These are phyloP conservation scores for Siphonodentalium dalli DNA, from an alignment of 2,888 invertebrate species.

Conservation along the genomic window DNA sequence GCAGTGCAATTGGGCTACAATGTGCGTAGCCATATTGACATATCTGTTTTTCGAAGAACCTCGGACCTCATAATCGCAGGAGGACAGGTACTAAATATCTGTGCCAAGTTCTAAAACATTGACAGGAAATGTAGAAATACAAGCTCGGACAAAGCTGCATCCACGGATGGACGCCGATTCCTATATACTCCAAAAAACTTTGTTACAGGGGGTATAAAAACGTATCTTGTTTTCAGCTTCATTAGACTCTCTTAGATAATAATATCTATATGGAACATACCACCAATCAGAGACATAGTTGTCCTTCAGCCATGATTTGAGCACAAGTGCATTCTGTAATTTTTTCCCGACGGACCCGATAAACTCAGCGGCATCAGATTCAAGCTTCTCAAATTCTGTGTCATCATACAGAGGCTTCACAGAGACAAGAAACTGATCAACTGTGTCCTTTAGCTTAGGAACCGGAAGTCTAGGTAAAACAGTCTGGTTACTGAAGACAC, in stretches of 20 bases:
- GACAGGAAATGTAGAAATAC: too few relatives aligned
- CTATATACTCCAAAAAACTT: too few relatives aligned
- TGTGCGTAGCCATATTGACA: too few relatives aligned
- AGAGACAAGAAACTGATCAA: conserved; percentile 62
- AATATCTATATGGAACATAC: conserved; percentile 46
- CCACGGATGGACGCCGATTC: too few relatives aligned
- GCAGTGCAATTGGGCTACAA: too few relatives aligned
- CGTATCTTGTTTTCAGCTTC: too few relatives aligned
- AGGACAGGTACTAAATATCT: too few relatives aligned
- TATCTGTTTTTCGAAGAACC: too few relatives aligned
- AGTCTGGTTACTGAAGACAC: conserved; percentile 56
- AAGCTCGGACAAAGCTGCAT: too few relatives aligned
- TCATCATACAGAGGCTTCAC: conserved; percentile 64
- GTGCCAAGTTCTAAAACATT: too few relatives aligned
- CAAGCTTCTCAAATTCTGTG: conserved; percentile 57
- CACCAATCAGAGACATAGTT: conserved; percentile 69
- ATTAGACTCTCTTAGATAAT: background rate
- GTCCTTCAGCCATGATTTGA: conserved; percentile 67
- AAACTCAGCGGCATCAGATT: conserved; percentile 62
- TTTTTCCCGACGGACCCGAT: conserved; percentile 63
- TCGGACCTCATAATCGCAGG: too few relatives aligned
- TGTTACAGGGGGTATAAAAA: too few relatives aligned
- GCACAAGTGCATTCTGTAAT: conserved; percentile 64
- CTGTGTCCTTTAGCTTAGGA: conserved; percentile 50
- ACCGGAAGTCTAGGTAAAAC: conserved; percentile 56